These are phyloP conservation scores for Calcarius ornatus DNA, from an alignment of 2,113 vertebrate genomes.

Conservation along the genomic window DNA sequence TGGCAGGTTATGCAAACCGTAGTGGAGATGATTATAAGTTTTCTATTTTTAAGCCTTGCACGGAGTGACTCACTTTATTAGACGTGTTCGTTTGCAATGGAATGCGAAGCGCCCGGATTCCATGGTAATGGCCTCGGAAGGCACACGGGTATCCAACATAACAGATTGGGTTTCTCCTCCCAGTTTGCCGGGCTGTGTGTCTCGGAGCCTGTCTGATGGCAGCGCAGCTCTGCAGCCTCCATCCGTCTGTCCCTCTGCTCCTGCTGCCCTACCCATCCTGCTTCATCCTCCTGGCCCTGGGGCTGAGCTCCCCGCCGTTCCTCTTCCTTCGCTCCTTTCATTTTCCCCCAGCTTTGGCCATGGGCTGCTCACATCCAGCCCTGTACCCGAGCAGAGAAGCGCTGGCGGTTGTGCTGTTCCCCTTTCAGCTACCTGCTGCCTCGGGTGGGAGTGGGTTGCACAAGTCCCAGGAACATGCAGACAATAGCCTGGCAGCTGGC, in stretches of 20 bases:
- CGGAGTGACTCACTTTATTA: constrained; percentile 57
- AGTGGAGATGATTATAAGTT: background rate
- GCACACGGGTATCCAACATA: background rate
- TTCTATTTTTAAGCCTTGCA: constrained; percentile 41
- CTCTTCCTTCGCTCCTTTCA: background rate
- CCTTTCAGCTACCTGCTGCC: background rate
- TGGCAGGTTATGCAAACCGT: background rate
- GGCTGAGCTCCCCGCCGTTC: background rate
- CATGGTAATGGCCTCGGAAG: constrained; percentile 47
- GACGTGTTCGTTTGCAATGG: background rate
- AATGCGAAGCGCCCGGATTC: constrained; percentile 44
- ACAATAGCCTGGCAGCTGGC: background rate
- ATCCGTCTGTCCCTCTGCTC: background rate
- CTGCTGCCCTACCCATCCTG: background rate
- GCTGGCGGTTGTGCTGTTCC: rapidly evolving
- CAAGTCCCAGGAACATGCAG: rapidly evolving
- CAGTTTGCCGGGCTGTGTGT: background rate
- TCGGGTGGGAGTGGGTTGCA: background rate
- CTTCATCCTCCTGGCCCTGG: background rate
- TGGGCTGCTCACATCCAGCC: background rate
- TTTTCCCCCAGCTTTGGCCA: background rate
- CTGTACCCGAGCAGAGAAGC: rapidly evolving
- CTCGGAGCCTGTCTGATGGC: background rate
- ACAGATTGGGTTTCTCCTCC: constrained; percentile 45
- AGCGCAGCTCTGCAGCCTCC: background rate